A percentile compares a stretch with the other conserved stretches of the same genome.
Evolutionary conservation across 1,140 invertebrate genomes (phyloP).

Genomic region (Rhagoletis zephyria): DNA sequence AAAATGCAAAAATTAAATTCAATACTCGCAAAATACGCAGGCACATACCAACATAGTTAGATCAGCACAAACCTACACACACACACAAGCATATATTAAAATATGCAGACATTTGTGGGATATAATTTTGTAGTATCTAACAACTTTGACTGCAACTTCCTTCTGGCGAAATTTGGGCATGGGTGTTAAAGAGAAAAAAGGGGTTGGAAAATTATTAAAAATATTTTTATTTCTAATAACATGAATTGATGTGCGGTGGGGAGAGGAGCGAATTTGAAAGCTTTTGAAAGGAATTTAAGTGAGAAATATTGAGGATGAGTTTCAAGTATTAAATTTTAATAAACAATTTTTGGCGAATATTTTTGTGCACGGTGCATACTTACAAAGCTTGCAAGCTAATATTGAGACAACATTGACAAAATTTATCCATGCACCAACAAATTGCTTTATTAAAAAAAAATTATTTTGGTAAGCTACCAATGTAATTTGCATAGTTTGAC

Average conservation of each 20-base stretch:
- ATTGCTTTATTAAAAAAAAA: too few species aligned
- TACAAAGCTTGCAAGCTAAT: too few species aligned
- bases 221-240: constrained; percentile 50
- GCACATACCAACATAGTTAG: not conserved
- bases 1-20: constrained; percentile 53
- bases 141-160: constrained; percentile 34
- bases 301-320: not conserved
- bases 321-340: not conserved
- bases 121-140: constrained; percentile 38
- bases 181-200: not conserved
- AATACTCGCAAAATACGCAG: constrained; percentile 22
- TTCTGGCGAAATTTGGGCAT: not conserved
- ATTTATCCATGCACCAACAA: too few species aligned
- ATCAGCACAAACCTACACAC: not conserved
- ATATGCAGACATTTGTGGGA: constrained; percentile 45
- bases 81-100: constrained; percentile 23
- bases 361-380: not conserved
- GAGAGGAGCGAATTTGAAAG: not conserved
- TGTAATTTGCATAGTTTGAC: too few species aligned
- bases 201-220: constrained; percentile 40
- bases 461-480: too few species aligned
- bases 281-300: not conserved
- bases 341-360: not conserved
- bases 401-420: too few species aligned
- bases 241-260: not conserved